Conservation (phyloP, 2,113 vertebrate species). For the Bos javanicus region DNA sequence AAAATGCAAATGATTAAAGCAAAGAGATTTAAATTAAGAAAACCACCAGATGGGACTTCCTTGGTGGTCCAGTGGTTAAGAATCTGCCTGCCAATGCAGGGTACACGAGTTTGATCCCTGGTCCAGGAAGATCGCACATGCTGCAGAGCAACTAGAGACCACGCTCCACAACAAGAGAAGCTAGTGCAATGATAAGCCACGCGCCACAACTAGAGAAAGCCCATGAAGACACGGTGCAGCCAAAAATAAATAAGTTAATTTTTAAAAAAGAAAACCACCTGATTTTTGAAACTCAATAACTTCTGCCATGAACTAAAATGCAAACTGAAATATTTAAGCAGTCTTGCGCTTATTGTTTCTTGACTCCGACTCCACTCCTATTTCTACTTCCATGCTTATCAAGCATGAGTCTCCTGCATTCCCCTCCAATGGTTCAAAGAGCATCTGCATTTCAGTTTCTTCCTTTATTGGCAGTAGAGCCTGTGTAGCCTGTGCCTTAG, state of each 20-base stretch:
- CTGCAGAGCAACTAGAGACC: neutral
- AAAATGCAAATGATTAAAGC: neutral
- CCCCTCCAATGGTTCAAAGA: neutral
- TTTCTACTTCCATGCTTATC: neutral
- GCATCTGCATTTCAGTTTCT: neutral
- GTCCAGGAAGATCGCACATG: neutral
- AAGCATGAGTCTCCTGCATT: neutral
- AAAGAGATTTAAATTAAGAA: neutral
- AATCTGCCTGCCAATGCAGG: neutral
- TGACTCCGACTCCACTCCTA: neutral
- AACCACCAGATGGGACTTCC: neutral
- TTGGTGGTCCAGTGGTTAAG: neutral
- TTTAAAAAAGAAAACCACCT: neutral
- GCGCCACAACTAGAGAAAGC: neutral
- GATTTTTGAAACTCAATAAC: neutral
- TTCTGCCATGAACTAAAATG: neutral
- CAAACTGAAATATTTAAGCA: neutral
- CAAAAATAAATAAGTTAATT: neutral
- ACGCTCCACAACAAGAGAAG: neutral
- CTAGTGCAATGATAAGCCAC: rapidly evolving
- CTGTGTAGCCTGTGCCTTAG: neutral
- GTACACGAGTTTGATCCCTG: neutral
- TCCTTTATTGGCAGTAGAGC: neutral
- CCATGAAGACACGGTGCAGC: neutral
- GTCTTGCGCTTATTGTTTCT: neutral